Evolutionary conservation across 2,888 invertebrate species (phyloP), one percentile per base, ranked within the genome.

Genomic region (Agriopis leucophaearia): DNA sequence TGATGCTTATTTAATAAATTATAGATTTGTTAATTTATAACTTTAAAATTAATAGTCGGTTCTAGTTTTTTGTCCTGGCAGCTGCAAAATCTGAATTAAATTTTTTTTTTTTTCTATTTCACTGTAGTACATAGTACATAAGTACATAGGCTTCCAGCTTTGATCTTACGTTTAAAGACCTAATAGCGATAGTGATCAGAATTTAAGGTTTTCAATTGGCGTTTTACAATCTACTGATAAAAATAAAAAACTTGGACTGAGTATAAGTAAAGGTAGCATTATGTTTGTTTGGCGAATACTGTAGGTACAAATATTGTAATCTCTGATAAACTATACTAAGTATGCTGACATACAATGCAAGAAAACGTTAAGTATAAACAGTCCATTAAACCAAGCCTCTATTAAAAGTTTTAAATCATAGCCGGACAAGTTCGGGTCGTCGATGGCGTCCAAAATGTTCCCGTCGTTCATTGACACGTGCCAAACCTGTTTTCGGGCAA

Each of bases 391-490:
- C 84, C 83, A 78, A 85, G 82, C 83, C 75, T 84, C 88, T 88
- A 90, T 88, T 88, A 90, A 88, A 89, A 84, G 77, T 82, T 86
- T 90, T 90, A 90, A 91, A 92, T 91, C 90, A 91, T 90, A 86
- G 85, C 84, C 85, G 80, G 85, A 82, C 88, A 81, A 83, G 81
- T 84, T 79, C 71, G 80, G 79, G 76, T 81, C 77, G 81, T 78
- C 83, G 87, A 84, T 84, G 85, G 88, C 88, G 88, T 89, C 87
- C 92, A 88, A 92, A 91, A 89, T 91, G 88, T 91, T 88, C 90
- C 89, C 86, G 82, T 84, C 93, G 93, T 93, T 92, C 94, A 90
- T 93, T 93, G 94, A 94, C 94, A 92, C 94, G 94, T 91, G 94
- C 93, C 86, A 86, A 93, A 93, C 94, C 92, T 81, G 92, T 93